These are phyloP conservation scores for Etheostoma nigrum DNA, from an alignment of 2,797 vertebrate genomes.

Conservation along the genomic window DNA sequence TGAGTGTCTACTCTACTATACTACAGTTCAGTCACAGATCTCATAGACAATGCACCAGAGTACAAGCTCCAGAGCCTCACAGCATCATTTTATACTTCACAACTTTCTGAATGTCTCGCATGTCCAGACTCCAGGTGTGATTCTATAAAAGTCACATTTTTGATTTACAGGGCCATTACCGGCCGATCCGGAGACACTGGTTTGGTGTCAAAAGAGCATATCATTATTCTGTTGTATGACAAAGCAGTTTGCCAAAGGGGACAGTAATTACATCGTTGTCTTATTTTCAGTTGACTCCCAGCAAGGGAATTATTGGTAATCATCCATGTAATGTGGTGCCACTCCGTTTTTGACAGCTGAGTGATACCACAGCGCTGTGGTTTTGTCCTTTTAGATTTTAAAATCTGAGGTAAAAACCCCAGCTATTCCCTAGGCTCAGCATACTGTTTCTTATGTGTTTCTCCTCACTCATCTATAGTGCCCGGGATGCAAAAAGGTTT, in stretches of 20 bases:
- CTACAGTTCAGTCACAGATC: conserved; percentile 36
- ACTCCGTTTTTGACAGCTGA: conserved; percentile 85
- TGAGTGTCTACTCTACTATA: not conserved
- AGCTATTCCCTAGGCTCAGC: conserved; percentile 59
- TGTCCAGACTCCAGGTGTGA: conserved; percentile 58
- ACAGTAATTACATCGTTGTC: conserved; percentile 82
- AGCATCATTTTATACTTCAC: conserved; percentile 26
- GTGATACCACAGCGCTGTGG: conserved; percentile 75
- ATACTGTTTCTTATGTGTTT: conserved; percentile 32
- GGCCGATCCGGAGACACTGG: conserved; percentile 64
- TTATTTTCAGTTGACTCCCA: conserved; percentile 78
- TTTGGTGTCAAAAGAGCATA: conserved; percentile 78
- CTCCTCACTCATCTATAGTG: conserved; percentile 20
- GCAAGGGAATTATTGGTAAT: conserved; percentile 85
- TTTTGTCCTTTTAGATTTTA: conserved; percentile 75
- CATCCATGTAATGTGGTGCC: conserved; percentile 84
- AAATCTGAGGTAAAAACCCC: conserved; percentile 69
- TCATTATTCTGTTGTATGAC: conserved; percentile 82
- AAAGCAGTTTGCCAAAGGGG: conserved; percentile 79
- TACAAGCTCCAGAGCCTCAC: not conserved
- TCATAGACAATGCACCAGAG: conserved; percentile 27
- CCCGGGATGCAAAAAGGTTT: conserved; percentile 6
- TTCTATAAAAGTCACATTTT: conserved; percentile 62
- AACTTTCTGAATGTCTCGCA: conserved; percentile 11
- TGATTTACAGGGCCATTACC: conserved; percentile 80